Evolutionary conservation across 2,113 vertebrate genomes (phyloP).

Genomic region (Pituophis catenifer): DNA sequence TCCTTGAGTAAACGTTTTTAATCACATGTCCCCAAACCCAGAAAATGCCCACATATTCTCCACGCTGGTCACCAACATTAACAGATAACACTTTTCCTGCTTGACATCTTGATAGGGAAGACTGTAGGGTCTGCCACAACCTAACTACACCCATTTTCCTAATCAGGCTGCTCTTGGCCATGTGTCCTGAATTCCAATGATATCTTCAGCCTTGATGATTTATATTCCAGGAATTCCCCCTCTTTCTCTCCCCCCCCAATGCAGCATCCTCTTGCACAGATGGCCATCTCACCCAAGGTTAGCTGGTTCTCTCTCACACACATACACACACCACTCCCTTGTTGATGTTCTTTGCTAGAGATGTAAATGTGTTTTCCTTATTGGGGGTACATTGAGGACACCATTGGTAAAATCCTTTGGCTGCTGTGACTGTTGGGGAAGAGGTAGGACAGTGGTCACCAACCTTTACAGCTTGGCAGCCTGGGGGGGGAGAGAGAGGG

Average conservation of each 20-base stretch:
- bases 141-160: neutral
- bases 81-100: neutral
- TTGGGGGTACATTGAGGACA: neutral
- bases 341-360: neutral
- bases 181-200: neutral
- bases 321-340: neutral
- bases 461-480: no score
- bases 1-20: neutral
- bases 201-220: neutral
- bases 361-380: neutral
- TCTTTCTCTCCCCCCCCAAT: neutral
- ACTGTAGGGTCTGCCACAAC: neutral
- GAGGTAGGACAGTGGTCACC: neutral
- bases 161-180: neutral
- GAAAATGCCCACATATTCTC: neutral
- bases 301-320: neutral
- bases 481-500: accelerated
- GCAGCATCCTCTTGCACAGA: neutral
- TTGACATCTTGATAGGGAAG: neutral
- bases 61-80: neutral
- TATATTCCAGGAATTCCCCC: neutral
- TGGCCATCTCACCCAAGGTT: neutral
- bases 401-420: neutral
- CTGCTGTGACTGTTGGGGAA: neutral
- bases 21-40: neutral